phyloP scores from a whole-genome alignment of 2,797 vertebrate species.

The Huso huso region DNA sequence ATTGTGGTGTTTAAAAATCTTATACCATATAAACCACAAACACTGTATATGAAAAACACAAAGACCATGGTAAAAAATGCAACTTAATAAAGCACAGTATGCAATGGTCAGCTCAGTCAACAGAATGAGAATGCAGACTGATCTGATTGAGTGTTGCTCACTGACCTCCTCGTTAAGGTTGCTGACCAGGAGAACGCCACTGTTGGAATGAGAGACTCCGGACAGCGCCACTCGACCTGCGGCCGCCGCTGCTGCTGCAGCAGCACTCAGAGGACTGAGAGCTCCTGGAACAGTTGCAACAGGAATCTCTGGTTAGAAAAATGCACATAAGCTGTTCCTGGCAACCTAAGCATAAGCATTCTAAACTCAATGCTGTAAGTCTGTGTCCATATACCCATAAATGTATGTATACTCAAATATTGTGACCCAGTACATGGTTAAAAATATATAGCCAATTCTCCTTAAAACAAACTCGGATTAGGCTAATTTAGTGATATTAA shows the following conservation, averaged over 20 bases:
- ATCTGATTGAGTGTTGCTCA: constrained; percentile 19
- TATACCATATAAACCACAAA: not conserved
- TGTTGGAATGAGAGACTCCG: constrained; percentile 74
- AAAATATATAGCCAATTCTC: too few relatives aligned
- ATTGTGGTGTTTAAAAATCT: not conserved
- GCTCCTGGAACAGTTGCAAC: constrained; percentile 81
- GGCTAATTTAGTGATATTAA: too few relatives aligned
- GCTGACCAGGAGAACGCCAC: constrained; percentile 92
- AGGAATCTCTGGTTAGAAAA: constrained; percentile 50
- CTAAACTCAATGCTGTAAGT: too few relatives aligned
- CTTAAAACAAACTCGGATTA: too few relatives aligned
- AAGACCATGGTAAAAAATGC: constrained; percentile 21
- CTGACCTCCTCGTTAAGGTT: constrained; percentile 98
- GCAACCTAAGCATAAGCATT: too few relatives aligned
- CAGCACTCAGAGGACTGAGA: constrained; percentile 87
- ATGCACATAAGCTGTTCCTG: too few relatives aligned
- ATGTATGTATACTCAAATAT: too few relatives aligned
- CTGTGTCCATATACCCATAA: too few relatives aligned
- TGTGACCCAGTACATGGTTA: too few relatives aligned
- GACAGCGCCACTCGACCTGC: constrained; percentile 87
- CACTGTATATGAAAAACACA: constrained; percentile 10
- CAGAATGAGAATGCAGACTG: not conserved
- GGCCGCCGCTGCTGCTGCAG: constrained; percentile 84
- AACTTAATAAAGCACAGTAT: constrained; percentile 16
- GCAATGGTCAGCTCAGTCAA: constrained; percentile 21